Conservation (phyloP, 2,113 vertebrate species). For the Pseudorectes ferrugineus region DNA sequence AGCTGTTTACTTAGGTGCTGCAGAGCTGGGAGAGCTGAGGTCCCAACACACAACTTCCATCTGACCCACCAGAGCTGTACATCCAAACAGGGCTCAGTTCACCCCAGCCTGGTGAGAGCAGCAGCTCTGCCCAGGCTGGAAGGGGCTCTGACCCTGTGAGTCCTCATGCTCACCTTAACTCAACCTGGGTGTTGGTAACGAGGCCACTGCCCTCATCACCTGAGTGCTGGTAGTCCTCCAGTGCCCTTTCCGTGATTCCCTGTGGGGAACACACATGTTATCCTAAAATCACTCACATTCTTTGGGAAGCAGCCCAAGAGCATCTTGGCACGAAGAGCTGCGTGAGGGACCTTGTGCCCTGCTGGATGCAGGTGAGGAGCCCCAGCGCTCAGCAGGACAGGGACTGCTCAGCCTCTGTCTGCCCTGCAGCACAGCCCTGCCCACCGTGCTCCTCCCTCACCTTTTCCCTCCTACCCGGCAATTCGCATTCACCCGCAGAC, state of each 20-base stretch:
- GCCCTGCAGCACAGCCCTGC: neutral
- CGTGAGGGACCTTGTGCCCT: fast-evolving
- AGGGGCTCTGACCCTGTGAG: neutral
- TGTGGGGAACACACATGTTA: neutral
- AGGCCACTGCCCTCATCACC: neutral
- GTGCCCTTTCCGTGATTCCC: neutral
- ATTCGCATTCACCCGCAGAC: neutral
- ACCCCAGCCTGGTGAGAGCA: neutral
- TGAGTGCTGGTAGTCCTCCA: neutral
- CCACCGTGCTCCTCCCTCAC: neutral
- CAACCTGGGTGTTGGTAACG: neutral
- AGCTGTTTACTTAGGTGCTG: slow-evolving; percentile 47
- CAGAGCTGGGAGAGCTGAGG: neutral
- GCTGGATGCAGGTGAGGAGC: neutral
- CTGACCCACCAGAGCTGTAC: neutral
- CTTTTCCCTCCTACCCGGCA: neutral
- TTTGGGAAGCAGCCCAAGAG: neutral
- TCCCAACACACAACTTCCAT: neutral
- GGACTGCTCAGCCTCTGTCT: fast-evolving
- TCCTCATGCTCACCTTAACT: neutral
- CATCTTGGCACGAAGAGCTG: neutral
- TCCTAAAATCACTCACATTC: neutral
- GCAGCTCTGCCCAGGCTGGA: neutral
- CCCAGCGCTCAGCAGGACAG: fast-evolving
- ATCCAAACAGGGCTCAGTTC: neutral